Evolutionary conservation across 2,113 vertebrate species (phyloP).

Genomic region (Chloropsis hardwickii): DNA sequence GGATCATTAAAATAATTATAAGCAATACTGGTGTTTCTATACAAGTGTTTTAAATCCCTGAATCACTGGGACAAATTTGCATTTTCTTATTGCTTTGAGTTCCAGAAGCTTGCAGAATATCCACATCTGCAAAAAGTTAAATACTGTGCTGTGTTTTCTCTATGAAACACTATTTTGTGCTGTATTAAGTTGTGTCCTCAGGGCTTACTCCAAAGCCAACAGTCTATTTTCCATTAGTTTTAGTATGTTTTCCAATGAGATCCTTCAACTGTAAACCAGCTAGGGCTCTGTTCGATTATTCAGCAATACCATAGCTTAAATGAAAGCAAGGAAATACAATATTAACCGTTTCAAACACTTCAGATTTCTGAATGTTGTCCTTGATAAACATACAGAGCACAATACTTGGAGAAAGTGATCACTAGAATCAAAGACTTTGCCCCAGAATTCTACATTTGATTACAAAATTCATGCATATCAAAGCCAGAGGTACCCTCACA

Average conservation of each 20-base stretch:
- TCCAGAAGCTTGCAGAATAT: not conserved
- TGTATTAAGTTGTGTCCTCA: not conserved
- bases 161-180: not conserved
- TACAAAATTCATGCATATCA: not conserved
- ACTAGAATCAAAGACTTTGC: not conserved
- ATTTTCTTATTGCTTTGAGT: not conserved
- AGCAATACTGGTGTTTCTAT: not conserved
- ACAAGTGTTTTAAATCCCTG: not conserved
- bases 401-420: not conserved
- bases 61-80: not conserved
- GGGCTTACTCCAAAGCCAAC: slow-evolving; percentile 22
- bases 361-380: not conserved
- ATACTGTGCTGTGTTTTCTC: not conserved
- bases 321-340: not conserved
- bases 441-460: not conserved
- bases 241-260: not conserved
- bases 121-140: not conserved
- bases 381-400: not conserved
- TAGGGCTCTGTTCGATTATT: slow-evolving; percentile 11
- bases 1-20: not conserved
- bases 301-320: not conserved
- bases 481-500: not conserved
- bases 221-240: slow-evolving; percentile 13
- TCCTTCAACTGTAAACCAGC: not conserved
- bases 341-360: not conserved